phyloP scores from a whole-genome alignment of 2,888 invertebrate genomes.

The Pristionchus japonicus region DNA sequence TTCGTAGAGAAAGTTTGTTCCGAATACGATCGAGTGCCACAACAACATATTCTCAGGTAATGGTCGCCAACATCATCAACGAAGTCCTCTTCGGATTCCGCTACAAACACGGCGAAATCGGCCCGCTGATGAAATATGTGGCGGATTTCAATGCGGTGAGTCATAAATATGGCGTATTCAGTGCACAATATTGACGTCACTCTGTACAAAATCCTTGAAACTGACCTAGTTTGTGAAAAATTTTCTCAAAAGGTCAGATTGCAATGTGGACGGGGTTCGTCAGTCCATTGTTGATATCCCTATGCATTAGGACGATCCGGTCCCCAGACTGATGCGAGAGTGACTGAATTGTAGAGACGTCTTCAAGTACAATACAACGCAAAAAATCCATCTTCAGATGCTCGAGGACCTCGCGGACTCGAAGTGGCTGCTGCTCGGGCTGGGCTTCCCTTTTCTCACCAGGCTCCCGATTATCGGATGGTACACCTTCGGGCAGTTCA shows the following conservation, averaged over 20 bases:
- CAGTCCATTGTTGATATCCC: too few relatives aligned
- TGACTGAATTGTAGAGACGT: not conserved
- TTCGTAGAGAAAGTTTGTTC: too few relatives aligned
- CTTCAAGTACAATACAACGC: too few relatives aligned
- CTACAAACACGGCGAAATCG: not conserved
- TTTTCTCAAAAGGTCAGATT: too few relatives aligned
- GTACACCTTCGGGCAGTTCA: too few relatives aligned
- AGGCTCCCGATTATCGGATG: not conserved
- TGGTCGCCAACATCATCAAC: constrained; percentile 5
- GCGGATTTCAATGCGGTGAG: not conserved
- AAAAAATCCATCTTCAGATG: too few relatives aligned
- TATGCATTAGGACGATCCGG: too few relatives aligned
- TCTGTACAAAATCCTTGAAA: too few relatives aligned
- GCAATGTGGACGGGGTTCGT: too few relatives aligned
- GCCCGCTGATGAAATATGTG: not conserved
- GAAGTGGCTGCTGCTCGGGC: not conserved
- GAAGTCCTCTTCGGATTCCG: too few relatives aligned
- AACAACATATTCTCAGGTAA: not conserved
- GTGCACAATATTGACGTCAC: not conserved
- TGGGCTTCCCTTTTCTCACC: not conserved
- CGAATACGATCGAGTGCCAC: not conserved
- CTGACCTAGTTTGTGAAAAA: too few relatives aligned
- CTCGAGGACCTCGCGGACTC: not conserved
- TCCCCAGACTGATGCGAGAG: not conserved
- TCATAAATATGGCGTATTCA: too few relatives aligned